phyloP scores from a whole-genome alignment of 1,140 invertebrate species.

The Solenopsis fugax region DNA sequence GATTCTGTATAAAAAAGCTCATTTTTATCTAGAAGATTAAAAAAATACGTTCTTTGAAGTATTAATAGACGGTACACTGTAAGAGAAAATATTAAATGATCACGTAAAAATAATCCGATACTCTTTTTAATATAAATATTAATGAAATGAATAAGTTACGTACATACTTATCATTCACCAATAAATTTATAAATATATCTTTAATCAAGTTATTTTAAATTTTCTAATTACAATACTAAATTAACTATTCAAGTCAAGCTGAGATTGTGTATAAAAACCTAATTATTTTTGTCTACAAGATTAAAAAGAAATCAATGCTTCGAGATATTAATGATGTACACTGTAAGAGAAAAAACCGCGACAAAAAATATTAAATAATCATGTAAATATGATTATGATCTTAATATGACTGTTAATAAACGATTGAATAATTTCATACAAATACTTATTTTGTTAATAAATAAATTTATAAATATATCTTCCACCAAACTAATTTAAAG shows the following conservation, averaged over 20 bases:
- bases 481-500: not conserved
- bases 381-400: too few relatives aligned
- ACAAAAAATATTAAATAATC: too few relatives aligned
- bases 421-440: too few relatives aligned
- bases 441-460: not conserved
- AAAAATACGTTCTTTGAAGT: too few relatives aligned
- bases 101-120: not conserved
- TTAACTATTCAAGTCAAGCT: not conserved
- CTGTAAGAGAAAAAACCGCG: too few relatives aligned
- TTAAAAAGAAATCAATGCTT: not conserved
- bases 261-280: not conserved
- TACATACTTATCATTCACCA: not conserved
- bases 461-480: not conserved
- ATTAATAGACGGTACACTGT: too few relatives aligned
- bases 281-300: not conserved
- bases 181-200: not conserved
- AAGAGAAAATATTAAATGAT: not conserved
- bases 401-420: slow-evolving; percentile 1
- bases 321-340: too few relatives aligned
- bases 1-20: too few relatives aligned
- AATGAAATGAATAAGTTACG: too few relatives aligned
- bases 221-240: not conserved
- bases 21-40: too few relatives aligned
- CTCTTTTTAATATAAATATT: too few relatives aligned
- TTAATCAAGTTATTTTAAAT: too few relatives aligned